Conservation (phyloP, 2,888 invertebrate species). For the Volucella inflata region DNA sequence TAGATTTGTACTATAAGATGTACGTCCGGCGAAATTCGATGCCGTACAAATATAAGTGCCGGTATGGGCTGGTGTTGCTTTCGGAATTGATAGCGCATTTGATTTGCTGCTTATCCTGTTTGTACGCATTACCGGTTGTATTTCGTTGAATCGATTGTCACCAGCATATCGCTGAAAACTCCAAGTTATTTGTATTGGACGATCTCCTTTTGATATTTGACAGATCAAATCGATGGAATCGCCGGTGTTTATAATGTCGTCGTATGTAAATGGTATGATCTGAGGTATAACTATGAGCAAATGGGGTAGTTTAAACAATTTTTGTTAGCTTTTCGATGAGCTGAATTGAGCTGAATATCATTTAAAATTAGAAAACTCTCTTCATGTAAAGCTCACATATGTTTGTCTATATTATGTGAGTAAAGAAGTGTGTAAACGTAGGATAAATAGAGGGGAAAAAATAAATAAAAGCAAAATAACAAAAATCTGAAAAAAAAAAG, state of each 20-base stretch:
- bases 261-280: conserved; percentile 90
- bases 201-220: conserved; percentile 89
- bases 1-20: conserved; percentile 85
- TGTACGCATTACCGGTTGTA: conserved; percentile 84
- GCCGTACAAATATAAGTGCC: conserved; percentile 86
- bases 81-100: conserved; percentile 86
- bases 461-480: conserved; percentile 55
- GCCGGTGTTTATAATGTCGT: conserved; percentile 88
- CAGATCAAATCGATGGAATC: conserved; percentile 89
- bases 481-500: conserved; percentile 53
- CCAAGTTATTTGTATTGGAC: conserved; percentile 89
- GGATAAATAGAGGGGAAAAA: conserved; percentile 11
- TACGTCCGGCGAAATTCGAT: conserved; percentile 85
- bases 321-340: neutral
- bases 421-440: conserved; percentile 18
- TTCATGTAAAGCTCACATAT: neutral
- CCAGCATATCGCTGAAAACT: conserved; percentile 82
- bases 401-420: conserved; percentile 11
- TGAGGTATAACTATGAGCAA: conserved; percentile 88
- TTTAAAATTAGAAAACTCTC: neutral
- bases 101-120: conserved; percentile 87
- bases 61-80: conserved; percentile 86
- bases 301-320: conserved; percentile 7
- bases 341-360: conserved; percentile 42
- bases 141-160: conserved; percentile 76